Percentiles rank a stretch among this genome's conserved stretches.
Evolutionary conservation across 2,888 invertebrate species (phyloP).

Genomic region (Lasius fuliginosus): DNA sequence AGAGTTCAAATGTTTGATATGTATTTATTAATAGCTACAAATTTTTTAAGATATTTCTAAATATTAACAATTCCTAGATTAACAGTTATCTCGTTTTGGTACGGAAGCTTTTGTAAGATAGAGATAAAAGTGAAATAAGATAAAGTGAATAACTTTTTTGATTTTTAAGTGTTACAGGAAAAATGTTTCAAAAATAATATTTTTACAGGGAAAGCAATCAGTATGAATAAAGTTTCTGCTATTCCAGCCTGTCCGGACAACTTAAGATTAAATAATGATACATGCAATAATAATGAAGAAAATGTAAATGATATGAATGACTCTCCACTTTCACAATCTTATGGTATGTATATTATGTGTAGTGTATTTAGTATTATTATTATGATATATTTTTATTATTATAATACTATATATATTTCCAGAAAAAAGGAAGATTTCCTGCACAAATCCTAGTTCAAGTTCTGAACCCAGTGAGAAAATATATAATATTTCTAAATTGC

Average conservation of each 20-base stretch:
- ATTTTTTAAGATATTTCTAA: conserved; percentile 1
- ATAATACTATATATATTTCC: no score
- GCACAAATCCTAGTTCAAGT: no score
- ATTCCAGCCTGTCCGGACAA: not conserved
- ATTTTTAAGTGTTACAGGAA: not conserved
- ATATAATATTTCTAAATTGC: no score
- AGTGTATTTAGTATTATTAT: no score
- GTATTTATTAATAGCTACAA: not conserved
- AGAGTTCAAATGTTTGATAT: not conserved
- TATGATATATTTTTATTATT: no score
- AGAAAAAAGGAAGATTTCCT: no score
- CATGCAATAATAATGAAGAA: no score
- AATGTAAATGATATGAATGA: no score
- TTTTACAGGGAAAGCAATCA: not conserved
- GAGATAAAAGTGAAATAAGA: not conserved
- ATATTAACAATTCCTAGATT: not conserved
- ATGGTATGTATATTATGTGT: no score
- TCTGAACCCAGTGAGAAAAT: no score
- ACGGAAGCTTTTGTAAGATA: not conserved
- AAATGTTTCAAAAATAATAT: not conserved
- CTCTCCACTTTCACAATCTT: no score
- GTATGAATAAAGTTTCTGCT: not conserved
- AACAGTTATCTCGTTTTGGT: not conserved
- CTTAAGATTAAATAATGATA: not conserved
- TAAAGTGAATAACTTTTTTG: not conserved